Evolutionary conservation across 2,113 vertebrate species (phyloP).

Genomic region (Phaethornis superciliosus): DNA sequence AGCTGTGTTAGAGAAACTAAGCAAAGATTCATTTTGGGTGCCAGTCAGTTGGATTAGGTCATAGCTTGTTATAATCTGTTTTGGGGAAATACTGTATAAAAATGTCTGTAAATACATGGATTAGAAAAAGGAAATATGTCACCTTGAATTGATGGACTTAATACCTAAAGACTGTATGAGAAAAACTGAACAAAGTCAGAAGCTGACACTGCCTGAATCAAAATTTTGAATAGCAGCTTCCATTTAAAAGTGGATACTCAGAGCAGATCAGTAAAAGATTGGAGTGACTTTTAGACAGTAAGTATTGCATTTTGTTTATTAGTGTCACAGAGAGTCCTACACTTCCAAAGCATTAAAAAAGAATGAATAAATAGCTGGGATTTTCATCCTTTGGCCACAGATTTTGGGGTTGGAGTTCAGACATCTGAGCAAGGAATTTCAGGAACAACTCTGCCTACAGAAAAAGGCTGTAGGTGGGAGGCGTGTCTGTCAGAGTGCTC

Average conservation of each 20-base stretch:
- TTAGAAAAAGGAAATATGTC: background rate
- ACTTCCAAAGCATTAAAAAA: background rate
- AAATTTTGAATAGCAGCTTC: background rate
- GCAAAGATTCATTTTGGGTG: constrained; percentile 87
- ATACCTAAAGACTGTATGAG: background rate
- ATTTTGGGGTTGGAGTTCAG: background rate
- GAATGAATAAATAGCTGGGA: background rate
- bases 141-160: background rate
- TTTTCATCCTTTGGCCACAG: background rate
- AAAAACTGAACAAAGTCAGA: background rate
- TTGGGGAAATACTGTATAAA: background rate
- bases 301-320: background rate
- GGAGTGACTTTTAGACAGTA: background rate
- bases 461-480: no score
- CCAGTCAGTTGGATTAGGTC: constrained; percentile 87
- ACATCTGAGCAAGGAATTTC: background rate
- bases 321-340: background rate
- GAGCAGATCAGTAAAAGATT: background rate
- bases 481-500: no score
- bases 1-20: constrained; percentile 81
- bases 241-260: background rate
- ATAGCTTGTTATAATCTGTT: constrained; percentile 39
- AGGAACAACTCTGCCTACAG: background rate
- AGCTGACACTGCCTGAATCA: constrained; percentile 20
- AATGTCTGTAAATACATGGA: constrained; percentile 22